phyloP scores from a whole-genome alignment of 2,888 invertebrate genomes.

The Metallyticus violacea region DNA sequence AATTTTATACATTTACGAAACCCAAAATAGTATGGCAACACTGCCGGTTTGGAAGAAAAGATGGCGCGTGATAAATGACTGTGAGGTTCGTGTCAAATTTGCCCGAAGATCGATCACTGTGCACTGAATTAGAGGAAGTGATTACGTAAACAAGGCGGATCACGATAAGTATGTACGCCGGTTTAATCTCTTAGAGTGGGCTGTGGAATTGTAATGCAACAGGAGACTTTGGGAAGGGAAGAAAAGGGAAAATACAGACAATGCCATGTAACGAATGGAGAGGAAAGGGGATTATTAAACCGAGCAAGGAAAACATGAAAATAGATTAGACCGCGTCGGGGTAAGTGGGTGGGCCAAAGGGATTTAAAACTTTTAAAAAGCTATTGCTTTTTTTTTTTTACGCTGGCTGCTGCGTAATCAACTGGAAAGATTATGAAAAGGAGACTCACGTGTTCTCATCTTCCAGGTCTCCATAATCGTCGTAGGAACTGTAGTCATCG shows the following conservation, averaged over 20 bases:
- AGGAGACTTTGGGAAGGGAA: not conserved
- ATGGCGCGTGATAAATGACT: not conserved
- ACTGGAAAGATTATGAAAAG: not conserved
- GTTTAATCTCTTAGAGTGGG: not conserved
- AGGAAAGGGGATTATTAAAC: not conserved
- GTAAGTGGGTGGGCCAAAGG: not conserved
- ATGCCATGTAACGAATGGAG: not conserved
- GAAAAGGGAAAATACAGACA: not conserved
- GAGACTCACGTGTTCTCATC: slow-evolving; percentile 20
- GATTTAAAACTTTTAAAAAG: not conserved
- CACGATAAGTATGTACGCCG: not conserved
- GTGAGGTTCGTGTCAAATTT: not conserved
- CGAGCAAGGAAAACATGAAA: not conserved
- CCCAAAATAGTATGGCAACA: not conserved
- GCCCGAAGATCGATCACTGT: not conserved
- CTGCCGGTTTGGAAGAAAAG: not conserved
- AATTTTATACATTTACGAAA: not conserved
- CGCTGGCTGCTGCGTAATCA: not conserved
- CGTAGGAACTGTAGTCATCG: slow-evolving; percentile 36
- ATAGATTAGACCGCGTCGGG: not conserved
- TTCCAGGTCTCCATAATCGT: slow-evolving; percentile 33
- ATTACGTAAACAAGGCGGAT: not conserved
- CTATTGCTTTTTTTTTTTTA: not conserved
- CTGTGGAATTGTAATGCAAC: not conserved
- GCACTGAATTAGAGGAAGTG: not conserved